Evolutionary conservation across 2,113 vertebrate genomes (phyloP), one percentile per base, ranked within the genome.

Genomic region (Pseudorhombus dupliciocellatus): DNA sequence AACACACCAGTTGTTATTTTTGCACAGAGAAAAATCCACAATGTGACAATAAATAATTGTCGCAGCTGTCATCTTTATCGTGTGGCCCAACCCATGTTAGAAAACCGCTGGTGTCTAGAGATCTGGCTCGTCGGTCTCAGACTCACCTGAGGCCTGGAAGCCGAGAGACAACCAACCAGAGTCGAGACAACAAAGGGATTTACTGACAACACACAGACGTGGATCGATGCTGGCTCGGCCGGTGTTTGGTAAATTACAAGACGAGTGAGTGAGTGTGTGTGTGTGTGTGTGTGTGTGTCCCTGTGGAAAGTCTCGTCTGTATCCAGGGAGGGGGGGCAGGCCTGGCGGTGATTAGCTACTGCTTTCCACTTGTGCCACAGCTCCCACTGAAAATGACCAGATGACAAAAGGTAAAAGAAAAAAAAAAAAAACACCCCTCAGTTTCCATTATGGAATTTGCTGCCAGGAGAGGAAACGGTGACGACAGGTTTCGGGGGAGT

Each of bases 351-450:
- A 80, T 87, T 81, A 63, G 78, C 82, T 85, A 50, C 70, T 76
- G 85, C 88, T 91, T 50, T 88, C 81, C 85, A 88, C 75, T 71
- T 72, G 79, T 75, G 72, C 77, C 73, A 67, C 46, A 52, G 80
- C 84, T 61, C 64, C 75, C 51, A 56, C 52, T 86, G 66, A 83
- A 88, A 87, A 81, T 67, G 80, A 77, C 65, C 85, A 87, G 84
- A 86, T 74, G 82, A 88, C 69, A 82, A 85, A 73, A 78, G 63
- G 58, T 11, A 8, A 70, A 74, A 79, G 79, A 80, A 81, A 67
- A 40, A 77, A 74, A 37, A 9, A 9, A 37, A 37, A 10, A 37
- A 37, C 11, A 3, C 12, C 9, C 34, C 28, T n/a, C 70, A 79
- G 80, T 90, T 84, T 82, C 66, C 79, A 81, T 73, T 55, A 72